These are phyloP conservation scores for Pseudachorutes palmiensis DNA, from an alignment of 1,140 invertebrate genomes.

Conservation along the genomic window DNA sequence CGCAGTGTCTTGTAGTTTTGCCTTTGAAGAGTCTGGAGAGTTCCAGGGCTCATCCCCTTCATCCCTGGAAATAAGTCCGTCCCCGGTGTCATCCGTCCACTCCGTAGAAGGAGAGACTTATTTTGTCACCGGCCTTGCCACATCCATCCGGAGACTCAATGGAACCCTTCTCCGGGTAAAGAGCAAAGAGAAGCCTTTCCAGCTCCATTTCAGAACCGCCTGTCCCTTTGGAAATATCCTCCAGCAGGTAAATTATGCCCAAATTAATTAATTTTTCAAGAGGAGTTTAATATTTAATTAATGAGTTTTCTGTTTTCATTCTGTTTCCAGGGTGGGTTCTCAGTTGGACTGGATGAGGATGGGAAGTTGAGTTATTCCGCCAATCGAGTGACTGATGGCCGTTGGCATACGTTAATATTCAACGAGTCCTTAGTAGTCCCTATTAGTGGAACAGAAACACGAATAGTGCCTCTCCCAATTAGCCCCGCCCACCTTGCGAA, in stretches of 20 bases:
- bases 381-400: constrained; percentile 24
- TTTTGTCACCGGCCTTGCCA: constrained; percentile 32
- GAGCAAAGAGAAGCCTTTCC: constrained; percentile 21
- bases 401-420: constrained; percentile 34
- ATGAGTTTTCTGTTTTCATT: too few species aligned
- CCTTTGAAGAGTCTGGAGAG: not conserved
- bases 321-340: constrained; percentile 27
- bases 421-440: constrained; percentile 9
- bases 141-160: constrained; percentile 21
- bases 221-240: constrained; percentile 36
- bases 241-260: constrained; percentile 29
- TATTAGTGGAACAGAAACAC: not conserved
- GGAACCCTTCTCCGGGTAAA: constrained; percentile 13
- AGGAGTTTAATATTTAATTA: not conserved
- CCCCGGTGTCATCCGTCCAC: not conserved
- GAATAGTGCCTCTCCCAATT: too few species aligned
- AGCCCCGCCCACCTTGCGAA: not conserved
- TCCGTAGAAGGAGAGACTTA: not conserved
- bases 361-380: constrained; percentile 28
- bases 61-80: not conserved
- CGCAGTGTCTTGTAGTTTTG: not conserved
- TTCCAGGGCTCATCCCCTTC: not conserved
- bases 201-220: constrained; percentile 31
- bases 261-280: not conserved
- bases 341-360: constrained; percentile 19